Evolutionary conservation across 2,113 vertebrate genomes (phyloP).

Genomic region (Chauna torquata): DNA sequence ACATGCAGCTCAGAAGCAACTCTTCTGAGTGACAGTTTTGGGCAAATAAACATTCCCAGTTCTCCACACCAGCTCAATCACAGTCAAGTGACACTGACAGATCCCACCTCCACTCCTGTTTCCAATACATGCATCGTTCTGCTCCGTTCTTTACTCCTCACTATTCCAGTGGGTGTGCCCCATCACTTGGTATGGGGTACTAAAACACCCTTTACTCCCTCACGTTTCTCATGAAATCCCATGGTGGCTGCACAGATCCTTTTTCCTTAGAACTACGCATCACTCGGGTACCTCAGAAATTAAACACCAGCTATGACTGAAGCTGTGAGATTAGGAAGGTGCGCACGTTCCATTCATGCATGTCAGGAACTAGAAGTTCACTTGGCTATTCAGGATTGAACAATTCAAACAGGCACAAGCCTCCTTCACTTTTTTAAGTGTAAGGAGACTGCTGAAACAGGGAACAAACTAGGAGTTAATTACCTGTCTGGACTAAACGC

Average conservation of each 20-base stretch:
- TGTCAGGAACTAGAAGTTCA: background rate
- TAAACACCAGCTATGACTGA: background rate
- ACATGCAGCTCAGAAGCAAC: constrained; percentile 8
- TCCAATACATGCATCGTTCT: background rate
- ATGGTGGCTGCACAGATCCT: background rate
- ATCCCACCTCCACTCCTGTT: background rate
- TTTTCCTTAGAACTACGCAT: background rate
- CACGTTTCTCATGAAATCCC: background rate
- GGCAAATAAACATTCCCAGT: background rate
- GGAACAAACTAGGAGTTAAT: constrained; percentile 45
- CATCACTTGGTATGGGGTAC: background rate
- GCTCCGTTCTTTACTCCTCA: background rate
- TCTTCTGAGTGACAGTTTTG: background rate
- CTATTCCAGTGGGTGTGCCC: background rate
- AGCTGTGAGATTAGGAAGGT: background rate
- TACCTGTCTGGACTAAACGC: constrained; percentile 99
- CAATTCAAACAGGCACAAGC: background rate
- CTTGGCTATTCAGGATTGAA: background rate
- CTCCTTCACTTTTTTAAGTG: background rate
- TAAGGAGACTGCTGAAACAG: constrained; percentile 35
- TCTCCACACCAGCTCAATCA: background rate
- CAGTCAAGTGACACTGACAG: background rate
- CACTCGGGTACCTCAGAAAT: background rate
- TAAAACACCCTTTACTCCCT: background rate
- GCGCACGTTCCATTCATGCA: background rate